Evolutionary conservation across 1,140 invertebrate species (phyloP), one percentile per base, ranked within the genome.

Genomic region (Tachypleus tridentatus): DNA sequence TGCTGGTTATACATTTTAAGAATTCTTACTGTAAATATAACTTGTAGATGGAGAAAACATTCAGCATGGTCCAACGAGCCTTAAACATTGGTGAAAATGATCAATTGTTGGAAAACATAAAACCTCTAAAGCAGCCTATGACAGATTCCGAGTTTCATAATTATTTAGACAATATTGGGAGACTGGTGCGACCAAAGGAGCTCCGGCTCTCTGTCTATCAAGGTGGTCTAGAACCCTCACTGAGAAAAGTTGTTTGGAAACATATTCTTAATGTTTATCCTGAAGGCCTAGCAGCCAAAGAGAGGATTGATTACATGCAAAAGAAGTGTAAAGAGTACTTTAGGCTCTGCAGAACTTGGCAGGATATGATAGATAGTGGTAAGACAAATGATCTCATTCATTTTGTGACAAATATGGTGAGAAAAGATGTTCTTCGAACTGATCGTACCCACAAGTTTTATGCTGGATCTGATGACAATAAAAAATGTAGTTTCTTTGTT

Each of bases 181-280:
- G 92, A 76, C 86, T 97, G 49, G 81, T 87, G 58, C 85, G 89
- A 69, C 85, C 85, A 1, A 84, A 88, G 67, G 91, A 96, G 74
- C 80, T 98, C 51, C 82, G 93, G 71, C 85, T 86, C 67, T 87
- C 88, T 5, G 91, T 94, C 68, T 94, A 91, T 74, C 84, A 60
- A 10, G 78, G 79, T 9, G 79, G 80, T 6, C 72, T 80, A 11
- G 79, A 80, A 62, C 70, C 74, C 6, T 73, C 74, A 0, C 62
- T 80, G 50, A 69, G 79, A 7, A 70, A 74, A 51, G 64, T 96
- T 3, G 91, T 96, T 1, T 98, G 94, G 94, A 93, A 97, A 72
- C 93, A 97, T 77, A 84, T 98, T 61, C 78, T 98, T 3, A 96
- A 97, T 76, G 89, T 97, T 5, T 98, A 94, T 77, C 94, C 94